A percentile compares a stretch with the other conserved stretches of the same genome.
Evolutionary conservation across 2,888 invertebrate species (phyloP).

Genomic region (Deroplatys truncata): DNA sequence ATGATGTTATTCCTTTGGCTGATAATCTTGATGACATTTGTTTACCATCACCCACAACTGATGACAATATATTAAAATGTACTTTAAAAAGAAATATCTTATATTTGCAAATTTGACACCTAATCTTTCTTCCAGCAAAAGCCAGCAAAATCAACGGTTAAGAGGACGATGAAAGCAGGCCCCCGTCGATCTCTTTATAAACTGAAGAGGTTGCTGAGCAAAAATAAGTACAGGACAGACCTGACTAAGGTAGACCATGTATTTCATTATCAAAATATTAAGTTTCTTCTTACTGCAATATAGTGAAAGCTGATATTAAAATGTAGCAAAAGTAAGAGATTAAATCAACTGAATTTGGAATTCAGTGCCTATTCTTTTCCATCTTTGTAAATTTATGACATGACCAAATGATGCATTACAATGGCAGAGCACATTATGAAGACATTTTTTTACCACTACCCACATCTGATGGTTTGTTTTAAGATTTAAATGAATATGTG

Average conservation of each 20-base stretch:
- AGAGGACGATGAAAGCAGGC: slow-evolving; percentile 81
- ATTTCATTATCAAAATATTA: neutral
- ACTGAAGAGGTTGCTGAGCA: slow-evolving; percentile 72
- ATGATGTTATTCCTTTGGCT: neutral
- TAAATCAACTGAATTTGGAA: too few species aligned
- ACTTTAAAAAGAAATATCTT: neutral
- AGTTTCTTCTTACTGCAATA: too few species aligned
- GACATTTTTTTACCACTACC: slow-evolving; percentile 20
- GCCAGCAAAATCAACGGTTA: slow-evolving; percentile 71
- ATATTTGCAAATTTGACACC: neutral
- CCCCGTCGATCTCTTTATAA: slow-evolving; percentile 82
- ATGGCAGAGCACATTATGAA: slow-evolving; percentile 5
- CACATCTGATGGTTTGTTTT: slow-evolving; percentile 10
- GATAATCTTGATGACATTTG: slow-evolving; percentile 8
- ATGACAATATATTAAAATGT: neutral
- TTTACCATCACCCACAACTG: slow-evolving; percentile 21
- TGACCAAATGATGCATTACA: slow-evolving; percentile 9
- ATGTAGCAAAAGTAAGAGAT: too few species aligned
- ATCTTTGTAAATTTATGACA: neutral
- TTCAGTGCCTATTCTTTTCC: neutral
- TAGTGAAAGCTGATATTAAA: too few species aligned
- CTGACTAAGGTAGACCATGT: slow-evolving; percentile 61
- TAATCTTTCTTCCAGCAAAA: slow-evolving; percentile 53
- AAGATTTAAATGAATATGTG: neutral
- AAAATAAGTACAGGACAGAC: slow-evolving; percentile 85